phyloP scores from a whole-genome alignment of 1,140 invertebrate species.

The Protaetia brevitarsis region DNA sequence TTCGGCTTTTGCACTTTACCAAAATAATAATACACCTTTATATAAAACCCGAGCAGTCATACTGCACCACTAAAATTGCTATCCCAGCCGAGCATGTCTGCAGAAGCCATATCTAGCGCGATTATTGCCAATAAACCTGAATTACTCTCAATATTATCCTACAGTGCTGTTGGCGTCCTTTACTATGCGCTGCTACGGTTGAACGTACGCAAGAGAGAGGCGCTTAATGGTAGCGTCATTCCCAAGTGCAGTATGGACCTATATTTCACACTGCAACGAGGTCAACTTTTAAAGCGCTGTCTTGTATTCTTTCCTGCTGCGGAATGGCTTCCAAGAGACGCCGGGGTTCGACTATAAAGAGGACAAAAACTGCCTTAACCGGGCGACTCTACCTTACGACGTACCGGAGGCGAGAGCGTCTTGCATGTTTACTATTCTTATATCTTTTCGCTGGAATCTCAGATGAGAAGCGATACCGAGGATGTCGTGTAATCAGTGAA shows the following conservation, averaged over 20 bases:
- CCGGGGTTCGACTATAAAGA: constrained; percentile 29
- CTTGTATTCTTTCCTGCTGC: constrained; percentile 36
- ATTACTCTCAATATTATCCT: constrained; percentile 46
- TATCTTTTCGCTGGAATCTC: constrained; percentile 10
- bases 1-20: constrained; percentile 29
- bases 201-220: constrained; percentile 11
- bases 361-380: constrained; percentile 29
- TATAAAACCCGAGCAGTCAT: constrained; percentile 31
- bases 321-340: constrained; percentile 34
- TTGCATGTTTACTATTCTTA: constrained; percentile 23
- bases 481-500: constrained; percentile 17
- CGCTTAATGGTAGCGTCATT: constrained; percentile 25
- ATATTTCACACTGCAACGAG: constrained; percentile 38
- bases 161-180: constrained; percentile 32
- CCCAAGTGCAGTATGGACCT: constrained; percentile 29
- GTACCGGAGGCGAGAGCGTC: background rate
- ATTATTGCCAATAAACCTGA: constrained; percentile 46
- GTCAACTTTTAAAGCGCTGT: constrained; percentile 36
- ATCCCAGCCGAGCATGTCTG: constrained; percentile 38
- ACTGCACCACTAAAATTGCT: constrained; percentile 36
- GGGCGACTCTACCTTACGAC: constrained; percentile 19
- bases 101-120: constrained; percentile 43
- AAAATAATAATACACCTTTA: constrained; percentile 35
- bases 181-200: background rate
- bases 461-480: constrained; percentile 10